Base-by-base conservation (phyloP, 2,797 vertebrate species). In the Perodicticus potto region DNA sequence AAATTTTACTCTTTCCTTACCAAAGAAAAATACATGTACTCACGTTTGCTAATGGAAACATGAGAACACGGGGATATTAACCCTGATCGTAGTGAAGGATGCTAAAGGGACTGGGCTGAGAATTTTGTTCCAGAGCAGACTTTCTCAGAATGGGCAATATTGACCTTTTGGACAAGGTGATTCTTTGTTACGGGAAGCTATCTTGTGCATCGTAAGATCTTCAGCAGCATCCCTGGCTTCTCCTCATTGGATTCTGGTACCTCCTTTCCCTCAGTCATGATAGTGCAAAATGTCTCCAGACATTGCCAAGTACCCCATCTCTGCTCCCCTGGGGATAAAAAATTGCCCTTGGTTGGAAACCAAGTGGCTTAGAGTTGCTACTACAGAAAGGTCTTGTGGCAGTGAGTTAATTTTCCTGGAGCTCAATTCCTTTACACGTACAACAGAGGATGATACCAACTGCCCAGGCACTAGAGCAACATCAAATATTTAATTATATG, bases 401-500 rank as follows among this genome's bases (percentile, higher is more conserved):
- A 76, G 17, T 80, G 22, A 49, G 5, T 89, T 53, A 40, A n/a
- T 61, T 94, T n/a, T 85, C n/a, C 65, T 81, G 67, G 4, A 59
- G 7, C 32, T 74, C 29, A 37, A 17, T 81, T 91, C 91, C 37
- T 91, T 86, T 92, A n/a, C 76, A 82, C 59, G 14, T 91, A 84
- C 55, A 88, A 32, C 19, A 89, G 55, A n/a, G n/a, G n/a, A 84
- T 70, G 73, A 72, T 70, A 32, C 86, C 20, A 65, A 74, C 13
- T 77, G 23, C 55, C 53, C 37, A 69, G 65, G 78, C 76, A 16
- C 40, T 69, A 87, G 23, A 53, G 22, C 86, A 87, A 72, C 25
- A 37, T 91, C 63, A 67, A 87, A 87, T 90, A 94, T 65, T 87
- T 89, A 77, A 40, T 70, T 78, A 19, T 34, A 34, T 43, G 43